Base-by-base conservation (phyloP, 2,113 vertebrate genomes). In the Coryphaenoides rupestris region DNA sequence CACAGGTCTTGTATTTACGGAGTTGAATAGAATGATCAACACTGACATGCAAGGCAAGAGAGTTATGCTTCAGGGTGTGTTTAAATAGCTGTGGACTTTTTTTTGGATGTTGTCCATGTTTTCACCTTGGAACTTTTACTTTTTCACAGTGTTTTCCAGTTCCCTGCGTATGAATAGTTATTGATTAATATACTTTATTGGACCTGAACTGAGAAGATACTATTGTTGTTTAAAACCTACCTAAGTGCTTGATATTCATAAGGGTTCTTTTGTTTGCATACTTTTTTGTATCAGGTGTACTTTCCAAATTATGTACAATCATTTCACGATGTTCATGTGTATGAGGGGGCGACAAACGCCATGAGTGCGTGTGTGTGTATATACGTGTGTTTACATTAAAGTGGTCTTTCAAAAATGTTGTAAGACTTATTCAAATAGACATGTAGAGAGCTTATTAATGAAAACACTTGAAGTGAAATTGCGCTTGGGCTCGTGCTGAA, bases 401-500 rank as follows among this genome's bases (percentile, higher is more conserved):
- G 47, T 66, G 53, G 45, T 49, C 65, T 63, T 60, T 62, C 62
- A 69, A 33, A 45, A 16, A 5, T 55, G 46, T 68, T 72, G 68
- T 19, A 55, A 22, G 16, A 66, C 68, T 70, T 63, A 45, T 66
- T 75, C 21, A 58, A 70, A 81, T 70, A 77, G 76, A 77, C 70
- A 78, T 61, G 68, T 74, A 74, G 71, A 86, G 68, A 70, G 63
- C 73, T 70, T 76, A 63, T 84, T 89, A 81, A 78, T 81, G 72
- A 83, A 79, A 74, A 71, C 81, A 78, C 80, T 90, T 88, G 74
- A 81, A 74, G 72, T 60, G 12, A 21, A 16, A 54, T 47, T 40
- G 70, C 74, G 77, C 74, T 79, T 75, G 69, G 69, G 70, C 79
- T 73, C 72, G 73, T 71, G 81, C 69, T 55, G 63, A 78, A 84